These are phyloP conservation scores for Lamproptera curius DNA, from an alignment of 2,888 invertebrate genomes.

Conservation along the genomic window DNA sequence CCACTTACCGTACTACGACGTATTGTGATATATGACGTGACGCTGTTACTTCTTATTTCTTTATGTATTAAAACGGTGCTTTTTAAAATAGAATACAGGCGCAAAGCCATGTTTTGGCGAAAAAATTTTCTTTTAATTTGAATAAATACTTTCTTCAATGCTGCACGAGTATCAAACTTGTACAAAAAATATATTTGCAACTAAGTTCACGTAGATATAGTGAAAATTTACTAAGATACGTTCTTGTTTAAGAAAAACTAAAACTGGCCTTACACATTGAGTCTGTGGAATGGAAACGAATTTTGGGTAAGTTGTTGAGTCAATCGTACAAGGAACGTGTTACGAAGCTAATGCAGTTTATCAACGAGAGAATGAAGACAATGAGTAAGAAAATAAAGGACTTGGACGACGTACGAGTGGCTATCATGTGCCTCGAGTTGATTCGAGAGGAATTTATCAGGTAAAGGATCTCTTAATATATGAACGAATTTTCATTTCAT, in stretches of 20 bases:
- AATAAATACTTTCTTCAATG: no score
- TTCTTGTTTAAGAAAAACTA: conserved; percentile 71
- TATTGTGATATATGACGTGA: no score
- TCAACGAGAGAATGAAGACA: conserved; percentile 85
- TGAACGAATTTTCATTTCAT: background rate
- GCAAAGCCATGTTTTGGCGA: no score
- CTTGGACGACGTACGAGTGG: conserved; percentile 86
- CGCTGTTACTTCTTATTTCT: no score
- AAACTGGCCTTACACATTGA: conserved; percentile 84
- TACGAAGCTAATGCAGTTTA: conserved; percentile 84
- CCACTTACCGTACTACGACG: no score
- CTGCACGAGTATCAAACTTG: no score
- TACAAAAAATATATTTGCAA: no score
- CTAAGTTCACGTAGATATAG: no score
- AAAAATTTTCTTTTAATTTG: no score
- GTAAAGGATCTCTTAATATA: conserved; percentile 31
- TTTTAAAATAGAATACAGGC: no score
- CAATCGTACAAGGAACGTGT: conserved; percentile 84
- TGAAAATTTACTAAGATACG: no score
- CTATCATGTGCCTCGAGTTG: conserved; percentile 87
- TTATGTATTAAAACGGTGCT: no score
- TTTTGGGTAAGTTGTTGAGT: conserved; percentile 83
- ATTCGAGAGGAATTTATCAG: conserved; percentile 88
- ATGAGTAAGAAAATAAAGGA: conserved; percentile 85
- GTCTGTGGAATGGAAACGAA: conserved; percentile 87